These are phyloP conservation scores for Manacus vitellinus DNA, from an alignment of 2,113 vertebrate species.

Conservation along the genomic window DNA sequence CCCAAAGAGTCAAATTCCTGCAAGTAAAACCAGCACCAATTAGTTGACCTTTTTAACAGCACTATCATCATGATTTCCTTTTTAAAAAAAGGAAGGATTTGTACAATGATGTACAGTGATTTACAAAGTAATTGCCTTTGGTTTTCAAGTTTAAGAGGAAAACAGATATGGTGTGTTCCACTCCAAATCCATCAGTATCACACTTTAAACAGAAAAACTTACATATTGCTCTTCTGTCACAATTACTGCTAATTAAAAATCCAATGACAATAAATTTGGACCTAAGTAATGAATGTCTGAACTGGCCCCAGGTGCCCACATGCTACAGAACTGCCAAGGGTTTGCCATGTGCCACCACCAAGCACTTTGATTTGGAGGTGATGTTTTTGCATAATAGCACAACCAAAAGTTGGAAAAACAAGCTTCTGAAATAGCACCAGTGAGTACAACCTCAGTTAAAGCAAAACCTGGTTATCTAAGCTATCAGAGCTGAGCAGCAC, in stretches of 20 bases:
- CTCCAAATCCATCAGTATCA: neutral
- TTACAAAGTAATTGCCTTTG: neutral
- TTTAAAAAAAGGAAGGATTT: neutral
- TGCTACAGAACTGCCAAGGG: neutral
- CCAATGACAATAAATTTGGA: neutral
- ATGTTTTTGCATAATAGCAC: accelerated
- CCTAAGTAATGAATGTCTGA: neutral
- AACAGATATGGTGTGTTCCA: accelerated
- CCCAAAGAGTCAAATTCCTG: neutral
- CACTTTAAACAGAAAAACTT: neutral
- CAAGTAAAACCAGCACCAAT: neutral
- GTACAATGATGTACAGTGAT: neutral
- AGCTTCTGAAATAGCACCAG: neutral
- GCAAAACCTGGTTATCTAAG: neutral
- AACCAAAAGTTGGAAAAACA: neutral
- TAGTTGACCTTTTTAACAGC: neutral
- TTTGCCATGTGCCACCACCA: neutral
- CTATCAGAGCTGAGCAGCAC: neutral
- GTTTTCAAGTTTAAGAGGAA: neutral
- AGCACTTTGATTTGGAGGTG: neutral
- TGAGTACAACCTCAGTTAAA: neutral
- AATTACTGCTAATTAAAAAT: neutral
- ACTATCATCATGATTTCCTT: neutral
- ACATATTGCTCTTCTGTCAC: neutral
- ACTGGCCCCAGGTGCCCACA: neutral